Percentiles rank a stretch among this genome's conserved stretches.
Conservation (phyloP, 2,113 vertebrate genomes). For the Corvus hawaiiensis region DNA sequence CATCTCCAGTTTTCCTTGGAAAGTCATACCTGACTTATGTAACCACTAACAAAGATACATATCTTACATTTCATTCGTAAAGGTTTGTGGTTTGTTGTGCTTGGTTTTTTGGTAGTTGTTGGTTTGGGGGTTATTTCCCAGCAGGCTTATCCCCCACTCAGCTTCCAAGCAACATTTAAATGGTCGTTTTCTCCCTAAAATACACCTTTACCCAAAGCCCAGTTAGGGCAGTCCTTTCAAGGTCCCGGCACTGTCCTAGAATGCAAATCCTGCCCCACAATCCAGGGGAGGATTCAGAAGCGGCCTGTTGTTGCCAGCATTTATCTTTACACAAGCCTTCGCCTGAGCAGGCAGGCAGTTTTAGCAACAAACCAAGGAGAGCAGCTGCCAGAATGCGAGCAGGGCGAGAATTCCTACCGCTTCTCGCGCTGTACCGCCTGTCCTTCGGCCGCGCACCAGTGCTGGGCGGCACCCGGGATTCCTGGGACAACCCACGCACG, state of each 20-base stretch:
- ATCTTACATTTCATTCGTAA: neutral
- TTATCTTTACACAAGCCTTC: neutral
- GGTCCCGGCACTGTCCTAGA: neutral
- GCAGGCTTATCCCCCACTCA: rapidly evolving
- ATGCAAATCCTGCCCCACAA: neutral
- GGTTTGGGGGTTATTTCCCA: neutral
- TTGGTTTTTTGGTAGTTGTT: neutral
- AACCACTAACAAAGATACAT: neutral
- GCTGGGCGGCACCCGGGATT: neutral
- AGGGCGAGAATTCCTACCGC: rapidly evolving
- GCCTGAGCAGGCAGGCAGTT: neutral
- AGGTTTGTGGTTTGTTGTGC: neutral
- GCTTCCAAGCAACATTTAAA: neutral
- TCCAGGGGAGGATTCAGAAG: rapidly evolving
- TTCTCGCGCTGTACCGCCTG: neutral
- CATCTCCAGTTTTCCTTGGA: neutral
- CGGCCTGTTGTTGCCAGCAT: rapidly evolving
- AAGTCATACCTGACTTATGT: neutral
- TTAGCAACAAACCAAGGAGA: no score
- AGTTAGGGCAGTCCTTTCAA: no score
- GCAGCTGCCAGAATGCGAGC: rapidly evolving
- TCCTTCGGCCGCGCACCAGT: neutral
- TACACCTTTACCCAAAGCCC: neutral
- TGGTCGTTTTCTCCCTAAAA: rapidly evolving
- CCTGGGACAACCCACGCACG: rapidly evolving